phyloP scores from a whole-genome alignment of 2,888 invertebrate genomes.

The Spicauda simplicius region DNA sequence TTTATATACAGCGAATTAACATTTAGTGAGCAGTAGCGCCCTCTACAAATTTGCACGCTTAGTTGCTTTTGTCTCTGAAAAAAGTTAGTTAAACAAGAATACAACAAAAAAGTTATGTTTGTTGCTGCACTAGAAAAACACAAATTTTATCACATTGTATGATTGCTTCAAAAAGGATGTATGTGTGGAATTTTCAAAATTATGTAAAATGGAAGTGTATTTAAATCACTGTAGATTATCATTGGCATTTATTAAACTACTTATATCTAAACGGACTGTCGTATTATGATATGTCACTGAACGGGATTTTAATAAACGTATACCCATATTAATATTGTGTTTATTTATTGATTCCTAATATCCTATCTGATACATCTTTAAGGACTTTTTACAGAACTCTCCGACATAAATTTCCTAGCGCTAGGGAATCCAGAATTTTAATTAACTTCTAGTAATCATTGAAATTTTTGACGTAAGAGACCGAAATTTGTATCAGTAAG shows the following conservation, averaged over 20 bases:
- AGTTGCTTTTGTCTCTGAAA: too few species aligned
- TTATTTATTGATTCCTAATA: neutral
- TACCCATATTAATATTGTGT: conserved; percentile 50
- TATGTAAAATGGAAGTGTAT: conserved; percentile 29
- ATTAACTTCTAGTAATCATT: too few species aligned
- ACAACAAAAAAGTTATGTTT: neutral
- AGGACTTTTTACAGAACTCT: too few species aligned
- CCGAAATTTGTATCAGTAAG: too few species aligned
- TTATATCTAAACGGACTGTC: conserved; percentile 47
- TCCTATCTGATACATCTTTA: too few species aligned
- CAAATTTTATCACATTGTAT: conserved; percentile 3
- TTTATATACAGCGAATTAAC: too few species aligned
- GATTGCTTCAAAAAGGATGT: conserved; percentile 32
- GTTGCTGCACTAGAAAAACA: conserved; percentile 11
- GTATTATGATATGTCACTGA: conserved; percentile 51
- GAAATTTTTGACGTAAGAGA: too few species aligned
- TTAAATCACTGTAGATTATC: conserved; percentile 31
- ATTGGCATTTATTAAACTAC: conserved; percentile 41
- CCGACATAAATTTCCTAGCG: too few species aligned
- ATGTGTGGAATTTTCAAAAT: conserved; percentile 28
- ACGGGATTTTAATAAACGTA: conserved; percentile 70
- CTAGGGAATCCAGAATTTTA: too few species aligned
- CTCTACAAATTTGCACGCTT: too few species aligned
- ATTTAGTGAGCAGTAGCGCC: too few species aligned
- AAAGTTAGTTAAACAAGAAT: too few species aligned